phyloP scores from a whole-genome alignment of 2,113 vertebrate genomes.

The Pseudorasbora parva region DNA sequence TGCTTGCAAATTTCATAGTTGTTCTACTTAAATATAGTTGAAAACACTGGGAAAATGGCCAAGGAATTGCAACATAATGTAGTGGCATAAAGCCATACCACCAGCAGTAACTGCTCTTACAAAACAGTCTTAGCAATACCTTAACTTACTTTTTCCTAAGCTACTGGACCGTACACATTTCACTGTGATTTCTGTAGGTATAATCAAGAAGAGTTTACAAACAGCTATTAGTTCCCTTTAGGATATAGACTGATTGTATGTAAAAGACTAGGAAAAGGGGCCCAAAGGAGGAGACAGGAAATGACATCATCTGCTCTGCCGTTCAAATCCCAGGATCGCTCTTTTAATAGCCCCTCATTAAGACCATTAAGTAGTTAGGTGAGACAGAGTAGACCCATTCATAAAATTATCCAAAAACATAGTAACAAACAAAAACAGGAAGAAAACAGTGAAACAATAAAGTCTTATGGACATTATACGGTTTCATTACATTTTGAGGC shows the following conservation, averaged over 20 bases:
- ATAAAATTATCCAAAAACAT: slow-evolving; percentile 33
- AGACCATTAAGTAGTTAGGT: slow-evolving; percentile 46
- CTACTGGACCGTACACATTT: background rate
- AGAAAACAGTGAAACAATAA: background rate
- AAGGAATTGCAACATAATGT: slow-evolving; percentile 37
- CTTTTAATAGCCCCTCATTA: slow-evolving; percentile 45
- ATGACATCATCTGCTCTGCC: slow-evolving; percentile 39
- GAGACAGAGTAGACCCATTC: slow-evolving; percentile 36
- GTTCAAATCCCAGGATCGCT: slow-evolving; percentile 39
- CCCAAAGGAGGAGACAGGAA: slow-evolving; percentile 34
- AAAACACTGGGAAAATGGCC: slow-evolving; percentile 36
- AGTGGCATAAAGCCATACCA: slow-evolving; percentile 38
- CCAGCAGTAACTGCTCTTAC: slow-evolving; percentile 1
- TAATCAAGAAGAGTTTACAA: slow-evolving; percentile 7
- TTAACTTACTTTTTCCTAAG: background rate
- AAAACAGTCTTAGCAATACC: slow-evolving; percentile 21
- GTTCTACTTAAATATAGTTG: slow-evolving; percentile 34
- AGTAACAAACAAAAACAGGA: slow-evolving; percentile 37
- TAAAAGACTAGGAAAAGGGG: slow-evolving; percentile 23
- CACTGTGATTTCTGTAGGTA: background rate
- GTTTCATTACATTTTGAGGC: background rate
- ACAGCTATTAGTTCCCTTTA: slow-evolving; percentile 2
- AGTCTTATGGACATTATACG: background rate
- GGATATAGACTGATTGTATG: background rate
- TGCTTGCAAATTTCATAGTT: slow-evolving; percentile 28